A percentile compares a stretch with the other conserved stretches of the same genome.
phyloP scores from a whole-genome alignment of 2,888 invertebrate species.

The Junonia oenone region DNA sequence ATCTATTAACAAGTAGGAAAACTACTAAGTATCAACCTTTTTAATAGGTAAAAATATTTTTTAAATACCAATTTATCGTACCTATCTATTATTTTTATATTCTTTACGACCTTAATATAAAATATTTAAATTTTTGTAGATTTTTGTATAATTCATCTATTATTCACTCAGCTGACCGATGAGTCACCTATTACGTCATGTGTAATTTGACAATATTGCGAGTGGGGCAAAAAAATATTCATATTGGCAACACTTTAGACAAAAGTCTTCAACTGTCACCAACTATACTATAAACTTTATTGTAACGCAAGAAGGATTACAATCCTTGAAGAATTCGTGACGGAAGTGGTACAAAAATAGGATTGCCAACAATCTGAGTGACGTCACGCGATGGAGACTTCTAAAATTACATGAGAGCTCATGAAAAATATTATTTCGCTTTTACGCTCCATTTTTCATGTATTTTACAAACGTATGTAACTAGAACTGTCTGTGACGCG shows the following conservation, averaged over 20 bases:
- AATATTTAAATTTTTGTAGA: background rate
- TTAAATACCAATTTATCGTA: too few relatives aligned
- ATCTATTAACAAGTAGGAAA: constrained; percentile 37
- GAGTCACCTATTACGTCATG: constrained; percentile 35
- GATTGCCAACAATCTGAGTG: constrained; percentile 77
- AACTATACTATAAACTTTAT: constrained; percentile 51
- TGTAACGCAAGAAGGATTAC: constrained; percentile 40
- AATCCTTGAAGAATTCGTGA: constrained; percentile 45
- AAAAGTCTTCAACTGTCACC: constrained; percentile 46
- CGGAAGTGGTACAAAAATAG: constrained; percentile 75
- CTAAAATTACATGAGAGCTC: constrained; percentile 73
- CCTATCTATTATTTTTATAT: too few relatives aligned
- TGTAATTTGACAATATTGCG: constrained; percentile 14
- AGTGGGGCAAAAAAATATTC: constrained; percentile 15
- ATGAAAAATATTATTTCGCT: constrained; percentile 58
- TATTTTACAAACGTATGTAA: constrained; percentile 50
- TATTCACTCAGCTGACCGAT: constrained; percentile 27
- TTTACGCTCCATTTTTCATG: constrained; percentile 50
- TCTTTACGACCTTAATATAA: background rate
- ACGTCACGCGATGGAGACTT: constrained; percentile 65
- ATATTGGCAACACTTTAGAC: constrained; percentile 42
- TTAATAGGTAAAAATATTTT: background rate
- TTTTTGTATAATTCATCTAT: background rate
- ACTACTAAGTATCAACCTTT: background rate
- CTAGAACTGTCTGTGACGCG: constrained; percentile 54